A percentile compares a stretch with the other conserved stretches of the same genome.
These are phyloP conservation scores for Nemapogon koenigi DNA, from an alignment of 2,888 invertebrate genomes.

Conservation along the genomic window DNA sequence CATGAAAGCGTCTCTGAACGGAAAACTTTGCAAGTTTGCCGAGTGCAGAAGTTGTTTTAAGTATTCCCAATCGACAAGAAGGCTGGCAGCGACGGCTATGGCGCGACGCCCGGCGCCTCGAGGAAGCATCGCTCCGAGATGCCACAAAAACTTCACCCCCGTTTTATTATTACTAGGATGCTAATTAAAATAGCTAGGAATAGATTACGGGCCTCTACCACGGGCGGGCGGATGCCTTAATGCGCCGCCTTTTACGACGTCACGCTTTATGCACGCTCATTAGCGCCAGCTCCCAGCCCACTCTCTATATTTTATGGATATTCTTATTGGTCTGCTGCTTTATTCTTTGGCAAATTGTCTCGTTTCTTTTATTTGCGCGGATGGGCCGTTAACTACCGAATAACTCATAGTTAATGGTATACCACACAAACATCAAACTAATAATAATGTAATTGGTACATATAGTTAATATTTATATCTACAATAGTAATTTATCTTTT, in stretches of 20 bases:
- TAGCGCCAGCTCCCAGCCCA: conserved; percentile 47
- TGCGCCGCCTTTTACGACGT: conserved; percentile 57
- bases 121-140: conserved; percentile 25
- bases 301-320: conserved; percentile 29
- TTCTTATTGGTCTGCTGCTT: conserved; percentile 3
- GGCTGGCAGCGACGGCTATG: conserved; percentile 14
- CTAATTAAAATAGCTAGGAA: conserved; percentile 62
- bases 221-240: conserved; percentile 42
- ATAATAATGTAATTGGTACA: too few relatives aligned
- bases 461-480: too few relatives aligned
- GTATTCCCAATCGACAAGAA: conserved; percentile 35
- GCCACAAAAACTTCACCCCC: conserved; percentile 52
- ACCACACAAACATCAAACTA: too few relatives aligned
- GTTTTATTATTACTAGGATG: conserved; percentile 54
- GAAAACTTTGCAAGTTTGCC: conserved; percentile 35
- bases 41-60: conserved; percentile 42
- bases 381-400: too few relatives aligned
- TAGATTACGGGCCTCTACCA: conserved; percentile 59
- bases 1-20: conserved; percentile 30
- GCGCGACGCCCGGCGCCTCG: conserved; percentile 19
- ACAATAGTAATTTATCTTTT: too few relatives aligned
- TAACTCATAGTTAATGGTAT: too few relatives aligned
- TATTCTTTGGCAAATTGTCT: conserved; percentile 6
- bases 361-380: conserved; percentile 10
- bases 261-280: conserved; percentile 59